Percentiles rank a stretch among this genome's conserved stretches.
These are phyloP conservation scores for Danio tinwini DNA, from an alignment of 2,797 vertebrate genomes.

Conservation along the genomic window DNA sequence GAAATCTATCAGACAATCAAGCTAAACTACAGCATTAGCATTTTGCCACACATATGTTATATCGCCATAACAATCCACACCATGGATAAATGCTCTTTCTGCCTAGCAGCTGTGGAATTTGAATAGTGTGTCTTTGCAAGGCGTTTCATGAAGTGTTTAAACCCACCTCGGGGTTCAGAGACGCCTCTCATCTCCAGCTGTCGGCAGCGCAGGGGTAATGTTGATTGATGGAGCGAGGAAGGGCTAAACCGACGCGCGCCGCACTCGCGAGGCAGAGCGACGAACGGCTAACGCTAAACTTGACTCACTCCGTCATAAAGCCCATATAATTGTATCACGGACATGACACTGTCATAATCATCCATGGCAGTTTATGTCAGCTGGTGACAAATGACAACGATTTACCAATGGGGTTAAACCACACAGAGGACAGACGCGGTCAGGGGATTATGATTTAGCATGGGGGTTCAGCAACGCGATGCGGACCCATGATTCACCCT, in stretches of 20 bases:
- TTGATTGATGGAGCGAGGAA: constrained; percentile 58
- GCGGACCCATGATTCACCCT: constrained; percentile 57
- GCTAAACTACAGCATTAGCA: constrained; percentile 32
- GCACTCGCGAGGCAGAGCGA: constrained; percentile 53
- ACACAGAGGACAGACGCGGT: constrained; percentile 62
- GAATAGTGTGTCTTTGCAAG: constrained; percentile 44
- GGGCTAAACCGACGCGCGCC: constrained; percentile 48
- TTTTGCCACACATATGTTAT: constrained; percentile 29
- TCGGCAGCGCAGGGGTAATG: constrained; percentile 57
- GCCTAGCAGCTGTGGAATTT: constrained; percentile 43
- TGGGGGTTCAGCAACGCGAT: constrained; percentile 52
- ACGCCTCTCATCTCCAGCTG: constrained; percentile 51
- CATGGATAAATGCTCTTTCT: constrained; percentile 47
- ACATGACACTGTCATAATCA: constrained; percentile 65
- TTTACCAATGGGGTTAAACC: constrained; percentile 65
- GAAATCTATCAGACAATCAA: constrained; percentile 37
- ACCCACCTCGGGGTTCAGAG: constrained; percentile 44
- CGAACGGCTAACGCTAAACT: constrained; percentile 64
- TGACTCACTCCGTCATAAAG: constrained; percentile 66
- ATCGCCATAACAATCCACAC: constrained; percentile 37
- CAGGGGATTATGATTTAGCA: constrained; percentile 66
- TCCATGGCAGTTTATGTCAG: constrained; percentile 64
- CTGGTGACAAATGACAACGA: constrained; percentile 63
- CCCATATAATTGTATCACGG: constrained; percentile 66
- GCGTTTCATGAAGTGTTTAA: constrained; percentile 40